A percentile compares a stretch with the other conserved stretches of the same genome.
Conservation (phyloP, 2,888 invertebrate species). For the Heliconius erato region DNA sequence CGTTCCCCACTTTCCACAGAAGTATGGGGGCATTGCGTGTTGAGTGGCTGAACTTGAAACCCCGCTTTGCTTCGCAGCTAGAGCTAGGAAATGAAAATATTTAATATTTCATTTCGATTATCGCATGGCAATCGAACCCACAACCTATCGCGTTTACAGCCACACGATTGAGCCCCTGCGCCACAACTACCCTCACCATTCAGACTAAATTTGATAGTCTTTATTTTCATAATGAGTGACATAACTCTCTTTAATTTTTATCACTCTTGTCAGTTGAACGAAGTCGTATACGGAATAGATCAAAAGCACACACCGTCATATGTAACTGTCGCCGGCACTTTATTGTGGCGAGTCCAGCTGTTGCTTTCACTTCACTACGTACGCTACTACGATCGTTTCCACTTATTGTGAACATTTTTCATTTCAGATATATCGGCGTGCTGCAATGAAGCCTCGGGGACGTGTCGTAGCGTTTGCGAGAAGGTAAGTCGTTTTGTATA, state of each 20-base stretch:
- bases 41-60: no score
- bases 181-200: no score
- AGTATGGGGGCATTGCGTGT: no score
- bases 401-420: conserved; percentile 59
- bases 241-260: conserved; percentile 51
- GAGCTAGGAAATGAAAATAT: no score
- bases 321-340: conserved; percentile 71
- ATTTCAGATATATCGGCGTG: conserved; percentile 92
- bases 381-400: conserved; percentile 39
- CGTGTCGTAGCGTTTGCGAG: conserved; percentile 91
- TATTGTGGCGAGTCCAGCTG: conserved; percentile 74
- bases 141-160: no score
- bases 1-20: no score
- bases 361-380: conserved; percentile 52
- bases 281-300: conserved; percentile 71
- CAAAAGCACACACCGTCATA: conserved; percentile 73
- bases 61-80: no score
- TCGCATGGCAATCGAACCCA: no score
- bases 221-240: conserved; percentile 47
- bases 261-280: conserved; percentile 57
- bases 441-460: conserved; percentile 90
- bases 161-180: no score
- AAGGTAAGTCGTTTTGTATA: conserved; percentile 85
- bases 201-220: conserved; percentile 11
- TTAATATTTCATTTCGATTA: no score